These are phyloP conservation scores for Syrmaticus mikado DNA, from an alignment of 2,113 vertebrate species.

Conservation along the genomic window DNA sequence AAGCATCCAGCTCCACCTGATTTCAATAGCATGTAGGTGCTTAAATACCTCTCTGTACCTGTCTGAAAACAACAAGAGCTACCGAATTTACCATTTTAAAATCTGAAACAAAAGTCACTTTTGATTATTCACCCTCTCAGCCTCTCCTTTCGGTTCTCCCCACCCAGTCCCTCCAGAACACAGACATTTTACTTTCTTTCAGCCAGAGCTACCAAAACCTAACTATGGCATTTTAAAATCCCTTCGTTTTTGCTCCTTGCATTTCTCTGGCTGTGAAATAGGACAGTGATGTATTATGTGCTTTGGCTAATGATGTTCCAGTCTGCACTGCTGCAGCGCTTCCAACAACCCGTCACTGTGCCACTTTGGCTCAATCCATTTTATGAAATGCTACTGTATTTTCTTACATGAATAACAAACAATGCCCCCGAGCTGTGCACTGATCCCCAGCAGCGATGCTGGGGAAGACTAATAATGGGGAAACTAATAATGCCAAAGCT, in stretches of 20 bases:
- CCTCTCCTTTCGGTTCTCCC: no score
- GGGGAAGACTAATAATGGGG: background rate
- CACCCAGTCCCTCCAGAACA: background rate
- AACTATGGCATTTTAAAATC: background rate
- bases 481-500: background rate
- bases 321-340: background rate
- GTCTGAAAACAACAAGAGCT: background rate
- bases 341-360: background rate
- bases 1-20: background rate
- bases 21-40: background rate
- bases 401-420: background rate
- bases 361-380: accelerated
- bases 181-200: background rate
- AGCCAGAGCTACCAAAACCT: background rate
- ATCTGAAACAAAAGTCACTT: background rate
- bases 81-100: background rate
- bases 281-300: background rate
- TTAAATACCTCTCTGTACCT: background rate
- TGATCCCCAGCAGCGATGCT: background rate
- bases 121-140: background rate
- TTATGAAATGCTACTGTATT: background rate
- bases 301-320: background rate
- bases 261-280: background rate
- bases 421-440: background rate
- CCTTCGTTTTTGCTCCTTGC: background rate